Evolutionary conservation across 2,113 vertebrate species (phyloP).

Genomic region (Chauna torquata): DNA sequence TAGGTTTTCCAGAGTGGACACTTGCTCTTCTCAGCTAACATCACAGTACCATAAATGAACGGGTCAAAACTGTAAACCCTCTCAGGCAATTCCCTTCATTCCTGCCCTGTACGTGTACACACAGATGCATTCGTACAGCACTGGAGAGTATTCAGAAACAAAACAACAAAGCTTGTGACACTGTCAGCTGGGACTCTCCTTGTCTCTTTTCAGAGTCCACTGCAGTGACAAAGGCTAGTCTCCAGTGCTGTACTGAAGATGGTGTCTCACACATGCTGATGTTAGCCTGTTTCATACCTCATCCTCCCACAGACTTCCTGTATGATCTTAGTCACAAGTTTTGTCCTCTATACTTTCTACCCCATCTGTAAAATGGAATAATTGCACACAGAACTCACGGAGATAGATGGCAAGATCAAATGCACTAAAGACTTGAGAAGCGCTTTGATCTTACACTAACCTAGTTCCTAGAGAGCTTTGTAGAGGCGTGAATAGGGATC

Average conservation of each 20-base stretch:
- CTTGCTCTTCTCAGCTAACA: background rate
- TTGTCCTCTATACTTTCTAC: background rate
- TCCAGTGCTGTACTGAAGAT: background rate
- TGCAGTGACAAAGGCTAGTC: background rate
- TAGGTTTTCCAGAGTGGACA: background rate
- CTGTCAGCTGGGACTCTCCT: background rate
- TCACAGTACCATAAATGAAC: background rate
- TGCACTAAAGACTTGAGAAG: background rate
- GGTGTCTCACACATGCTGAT: background rate
- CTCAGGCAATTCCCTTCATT: background rate
- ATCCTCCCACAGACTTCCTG: background rate
- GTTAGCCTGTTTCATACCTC: background rate
- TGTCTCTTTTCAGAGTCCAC: background rate
- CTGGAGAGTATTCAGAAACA: background rate
- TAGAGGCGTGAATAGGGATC: background rate
- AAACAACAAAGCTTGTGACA: too few species aligned
- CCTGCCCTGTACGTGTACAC: background rate
- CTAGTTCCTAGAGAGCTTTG: background rate
- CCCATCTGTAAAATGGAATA: background rate
- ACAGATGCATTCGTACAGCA: background rate
- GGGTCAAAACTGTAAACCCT: background rate
- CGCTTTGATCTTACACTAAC: background rate
- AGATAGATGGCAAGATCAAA: background rate
- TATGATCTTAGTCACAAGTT: background rate
- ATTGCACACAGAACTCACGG: background rate